Evolutionary conservation across 2,113 vertebrate genomes (phyloP).

Genomic region (Ursus arctos): DNA sequence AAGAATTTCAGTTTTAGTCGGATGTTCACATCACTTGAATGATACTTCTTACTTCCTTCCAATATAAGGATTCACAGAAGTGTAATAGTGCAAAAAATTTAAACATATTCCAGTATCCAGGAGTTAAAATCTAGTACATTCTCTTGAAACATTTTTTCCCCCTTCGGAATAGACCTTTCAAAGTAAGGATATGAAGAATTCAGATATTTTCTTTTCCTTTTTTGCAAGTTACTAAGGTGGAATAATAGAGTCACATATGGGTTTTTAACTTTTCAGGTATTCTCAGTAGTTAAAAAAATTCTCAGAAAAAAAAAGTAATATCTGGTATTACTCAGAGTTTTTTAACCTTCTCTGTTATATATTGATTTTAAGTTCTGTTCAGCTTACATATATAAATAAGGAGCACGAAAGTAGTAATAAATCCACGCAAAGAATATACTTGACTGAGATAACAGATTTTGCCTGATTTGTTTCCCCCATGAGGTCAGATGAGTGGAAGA

Average conservation of each 20-base stretch:
- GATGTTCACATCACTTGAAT: not conserved
- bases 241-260: not conserved
- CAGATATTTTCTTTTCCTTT: not conserved
- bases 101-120: not conserved
- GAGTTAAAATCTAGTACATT: not conserved
- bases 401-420: not conserved
- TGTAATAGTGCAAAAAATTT: not conserved
- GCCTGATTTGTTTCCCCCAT: not conserved
- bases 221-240: not conserved
- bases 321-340: not conserved
- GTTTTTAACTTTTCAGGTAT: not conserved
- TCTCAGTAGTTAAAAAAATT: not conserved
- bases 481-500: not conserved
- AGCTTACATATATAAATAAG: not conserved
- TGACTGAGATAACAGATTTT: not conserved
- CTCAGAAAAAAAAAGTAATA: not conserved
- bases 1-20: not conserved
- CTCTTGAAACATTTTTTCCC: not conserved
- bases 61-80: not conserved
- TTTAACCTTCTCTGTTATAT: not conserved
- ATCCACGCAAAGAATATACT: not conserved
- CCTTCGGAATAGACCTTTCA: not conserved
- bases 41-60: not conserved
- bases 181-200: constrained; percentile 16
- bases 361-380: not conserved